Conservation (phyloP, 2,888 invertebrate genomes). For the Chironomus riparius region DNA sequence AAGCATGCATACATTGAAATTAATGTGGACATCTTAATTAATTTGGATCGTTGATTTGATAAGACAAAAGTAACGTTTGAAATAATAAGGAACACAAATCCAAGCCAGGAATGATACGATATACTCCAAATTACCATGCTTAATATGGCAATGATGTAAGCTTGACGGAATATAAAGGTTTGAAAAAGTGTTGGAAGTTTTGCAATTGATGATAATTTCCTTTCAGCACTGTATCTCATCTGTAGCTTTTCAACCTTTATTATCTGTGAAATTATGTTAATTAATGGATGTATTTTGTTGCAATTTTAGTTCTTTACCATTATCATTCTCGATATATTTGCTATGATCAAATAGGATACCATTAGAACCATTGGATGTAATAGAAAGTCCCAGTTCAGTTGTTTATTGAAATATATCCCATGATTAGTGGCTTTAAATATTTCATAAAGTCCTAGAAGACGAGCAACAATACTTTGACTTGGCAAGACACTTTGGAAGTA, state of each 20-base stretch:
- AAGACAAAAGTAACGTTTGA: conserved; percentile 64
- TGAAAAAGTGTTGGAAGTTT: background rate
- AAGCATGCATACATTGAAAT: conserved; percentile 47
- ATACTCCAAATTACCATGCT: conserved; percentile 55
- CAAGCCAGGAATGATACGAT: conserved; percentile 64
- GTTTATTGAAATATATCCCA: background rate
- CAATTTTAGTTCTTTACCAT: background rate
- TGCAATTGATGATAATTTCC: too few relatives aligned
- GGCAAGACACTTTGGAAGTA: too few relatives aligned
- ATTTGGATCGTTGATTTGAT: conserved; percentile 54
- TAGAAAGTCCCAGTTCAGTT: background rate
- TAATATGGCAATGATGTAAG: background rate
- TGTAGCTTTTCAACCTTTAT: too few relatives aligned
- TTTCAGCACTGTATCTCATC: too few relatives aligned
- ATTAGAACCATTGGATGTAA: background rate
- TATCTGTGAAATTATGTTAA: too few relatives aligned
- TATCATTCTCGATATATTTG: background rate
- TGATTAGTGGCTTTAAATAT: background rate
- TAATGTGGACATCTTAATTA: conserved; percentile 55
- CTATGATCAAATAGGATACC: background rate
- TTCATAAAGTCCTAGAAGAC: too few relatives aligned
- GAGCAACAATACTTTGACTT: too few relatives aligned
- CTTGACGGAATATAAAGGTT: background rate
- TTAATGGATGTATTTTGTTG: background rate
- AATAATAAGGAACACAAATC: conserved; percentile 56